phyloP scores from a whole-genome alignment of 2,113 vertebrate genomes.

The Pterocles burchelli region DNA sequence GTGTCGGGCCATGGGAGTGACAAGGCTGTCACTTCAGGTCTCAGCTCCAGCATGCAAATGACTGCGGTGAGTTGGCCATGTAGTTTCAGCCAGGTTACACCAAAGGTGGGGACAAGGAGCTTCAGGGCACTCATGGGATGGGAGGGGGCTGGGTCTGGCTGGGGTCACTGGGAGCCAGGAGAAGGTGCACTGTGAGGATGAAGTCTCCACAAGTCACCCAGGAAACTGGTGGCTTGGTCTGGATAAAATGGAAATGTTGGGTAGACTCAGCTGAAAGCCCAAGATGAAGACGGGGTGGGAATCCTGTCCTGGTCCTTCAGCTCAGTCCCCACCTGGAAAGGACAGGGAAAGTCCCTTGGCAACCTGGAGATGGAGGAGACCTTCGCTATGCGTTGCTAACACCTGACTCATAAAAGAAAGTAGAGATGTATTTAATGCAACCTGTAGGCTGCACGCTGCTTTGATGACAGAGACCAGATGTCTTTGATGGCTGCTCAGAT shows the following conservation, averaged over 20 bases:
- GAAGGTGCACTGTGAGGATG: fast-evolving
- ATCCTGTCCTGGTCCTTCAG: not conserved
- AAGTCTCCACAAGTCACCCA: not conserved
- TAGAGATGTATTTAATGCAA: not conserved
- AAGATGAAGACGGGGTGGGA: not conserved
- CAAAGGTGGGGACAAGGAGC: not conserved
- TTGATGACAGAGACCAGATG: not conserved
- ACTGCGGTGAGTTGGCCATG: fast-evolving
- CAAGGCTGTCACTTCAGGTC: not conserved
- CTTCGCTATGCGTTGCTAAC: not conserved
- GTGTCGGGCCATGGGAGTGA: not conserved
- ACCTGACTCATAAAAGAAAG: not conserved
- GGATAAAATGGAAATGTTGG: not conserved
- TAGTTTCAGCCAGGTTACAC: not conserved
- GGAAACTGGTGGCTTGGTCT: not conserved
- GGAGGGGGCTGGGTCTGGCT: not conserved
- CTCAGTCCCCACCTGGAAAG: not conserved
- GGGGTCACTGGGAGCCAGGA: not conserved
- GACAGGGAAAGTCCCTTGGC: not conserved
- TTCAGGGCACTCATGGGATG: not conserved
- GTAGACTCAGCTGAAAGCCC: not conserved
- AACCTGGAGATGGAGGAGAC: not conserved
- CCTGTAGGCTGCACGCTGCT: not conserved
- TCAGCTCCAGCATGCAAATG: not conserved
- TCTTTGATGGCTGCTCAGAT: slow-evolving; percentile 3